phyloP scores from a whole-genome alignment of 2,888 invertebrate genomes.

The Coelopa pilipes region DNA sequence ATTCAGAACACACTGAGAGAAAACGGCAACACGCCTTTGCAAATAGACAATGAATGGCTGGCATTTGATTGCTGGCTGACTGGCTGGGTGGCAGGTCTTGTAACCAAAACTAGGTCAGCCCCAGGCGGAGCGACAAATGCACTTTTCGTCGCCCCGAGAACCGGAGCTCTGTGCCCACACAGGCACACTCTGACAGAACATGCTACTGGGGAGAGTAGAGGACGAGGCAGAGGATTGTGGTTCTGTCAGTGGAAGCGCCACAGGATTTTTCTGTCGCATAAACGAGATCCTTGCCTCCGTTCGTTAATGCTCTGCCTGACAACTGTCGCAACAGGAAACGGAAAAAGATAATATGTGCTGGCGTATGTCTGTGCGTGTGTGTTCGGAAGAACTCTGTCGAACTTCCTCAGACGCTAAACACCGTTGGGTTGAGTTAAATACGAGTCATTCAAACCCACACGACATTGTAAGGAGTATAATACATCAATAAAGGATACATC shows the following conservation, averaged over 20 bases:
- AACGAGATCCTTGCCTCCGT: not conserved
- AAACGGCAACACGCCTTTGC: not conserved
- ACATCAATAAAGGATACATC: too few relatives aligned
- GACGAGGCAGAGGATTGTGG: not conserved
- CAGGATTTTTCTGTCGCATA: constrained; percentile 1
- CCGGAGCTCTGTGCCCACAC: not conserved
- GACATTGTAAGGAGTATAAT: too few relatives aligned
- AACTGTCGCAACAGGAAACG: not conserved
- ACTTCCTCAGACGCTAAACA: too few relatives aligned
- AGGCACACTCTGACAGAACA: too few relatives aligned
- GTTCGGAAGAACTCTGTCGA: too few relatives aligned
- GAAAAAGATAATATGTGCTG: not conserved
- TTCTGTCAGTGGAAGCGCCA: not conserved
- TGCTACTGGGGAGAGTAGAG: not conserved
- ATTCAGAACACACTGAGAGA: not conserved
- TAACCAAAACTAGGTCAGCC: constrained; percentile 13
- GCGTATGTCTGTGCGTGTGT: too few relatives aligned
- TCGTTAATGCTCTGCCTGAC: not conserved
- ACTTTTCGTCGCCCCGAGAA: not conserved
- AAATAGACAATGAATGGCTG: constrained; percentile 30
- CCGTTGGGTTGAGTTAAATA: too few relatives aligned
- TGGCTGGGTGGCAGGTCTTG: constrained; percentile 4
- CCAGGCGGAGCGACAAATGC: constrained; percentile 13
- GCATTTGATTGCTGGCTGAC: constrained; percentile 21
- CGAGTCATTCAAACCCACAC: too few relatives aligned